Conservation (phyloP, 2,888 invertebrate genomes). For the Drosophila vallismaia region DNA sequence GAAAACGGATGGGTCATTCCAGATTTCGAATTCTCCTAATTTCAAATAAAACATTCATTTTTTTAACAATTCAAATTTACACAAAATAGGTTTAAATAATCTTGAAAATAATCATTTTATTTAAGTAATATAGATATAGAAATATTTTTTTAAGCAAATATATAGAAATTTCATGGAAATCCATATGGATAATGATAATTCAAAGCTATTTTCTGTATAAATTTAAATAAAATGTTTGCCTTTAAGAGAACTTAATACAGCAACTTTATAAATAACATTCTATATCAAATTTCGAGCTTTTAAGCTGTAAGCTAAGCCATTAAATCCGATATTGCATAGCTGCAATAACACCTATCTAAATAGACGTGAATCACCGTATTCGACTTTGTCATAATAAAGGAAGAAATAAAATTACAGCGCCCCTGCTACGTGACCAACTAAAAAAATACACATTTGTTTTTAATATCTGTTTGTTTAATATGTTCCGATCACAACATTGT, state of each 20-base stretch:
- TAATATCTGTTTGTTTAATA: background rate
- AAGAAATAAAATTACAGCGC: background rate
- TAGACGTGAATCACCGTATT: background rate
- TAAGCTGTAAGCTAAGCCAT: background rate
- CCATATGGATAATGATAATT: background rate
- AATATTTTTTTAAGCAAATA: no score
- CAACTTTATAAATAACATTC: background rate
- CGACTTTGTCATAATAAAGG: background rate
- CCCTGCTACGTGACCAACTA: constrained; percentile 1
- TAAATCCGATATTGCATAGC: background rate
- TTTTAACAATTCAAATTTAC: no score
- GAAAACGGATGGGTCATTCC: background rate
- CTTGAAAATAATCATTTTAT: no score
- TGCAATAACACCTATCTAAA: background rate
- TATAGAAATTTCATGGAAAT: background rate
- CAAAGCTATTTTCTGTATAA: background rate
- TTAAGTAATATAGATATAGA: no score
- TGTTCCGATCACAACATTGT: constrained; percentile 23
- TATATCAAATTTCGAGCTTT: background rate
- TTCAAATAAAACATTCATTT: no score
- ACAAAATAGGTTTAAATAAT: no score
- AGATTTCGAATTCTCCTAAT: background rate
- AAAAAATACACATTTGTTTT: background rate
- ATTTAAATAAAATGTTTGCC: background rate
- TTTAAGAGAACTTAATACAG: background rate